Percentiles rank a stretch among this genome's conserved stretches.
phyloP scores from a whole-genome alignment of 2,113 vertebrate genomes.

The Dicentrarchus labrax region DNA sequence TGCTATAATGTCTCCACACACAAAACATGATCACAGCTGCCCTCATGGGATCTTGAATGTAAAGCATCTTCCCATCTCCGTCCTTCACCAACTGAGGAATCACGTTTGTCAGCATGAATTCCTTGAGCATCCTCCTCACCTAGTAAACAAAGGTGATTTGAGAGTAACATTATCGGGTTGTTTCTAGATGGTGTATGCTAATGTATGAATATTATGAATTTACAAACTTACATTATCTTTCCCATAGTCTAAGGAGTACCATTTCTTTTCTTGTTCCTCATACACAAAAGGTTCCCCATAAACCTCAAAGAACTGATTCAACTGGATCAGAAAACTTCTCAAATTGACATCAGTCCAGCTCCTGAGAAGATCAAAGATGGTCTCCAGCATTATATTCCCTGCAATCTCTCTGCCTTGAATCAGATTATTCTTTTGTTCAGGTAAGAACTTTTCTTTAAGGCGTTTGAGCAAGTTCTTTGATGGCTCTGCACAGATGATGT shows the following conservation, averaged over 20 bases:
- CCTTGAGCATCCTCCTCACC: slow-evolving; percentile 77
- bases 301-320: slow-evolving; percentile 84
- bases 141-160: slow-evolving; percentile 25
- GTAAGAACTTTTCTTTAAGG: slow-evolving; percentile 49
- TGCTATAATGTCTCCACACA: slow-evolving; percentile 38
- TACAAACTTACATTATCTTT: slow-evolving; percentile 80
- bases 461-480: accelerated
- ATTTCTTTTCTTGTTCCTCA: slow-evolving; percentile 35
- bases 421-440: slow-evolving; percentile 50
- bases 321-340: slow-evolving; percentile 83
- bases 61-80: not conserved
- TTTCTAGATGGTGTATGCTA: too few relatives aligned
- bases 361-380: slow-evolving; percentile 88
- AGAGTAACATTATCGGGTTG: too few relatives aligned
- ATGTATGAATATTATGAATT: too few relatives aligned
- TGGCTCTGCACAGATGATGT: slow-evolving; percentile 86
- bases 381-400: slow-evolving; percentile 85
- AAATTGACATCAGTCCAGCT: slow-evolving; percentile 85
- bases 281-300: slow-evolving; percentile 69
- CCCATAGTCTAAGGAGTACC: slow-evolving; percentile 74
- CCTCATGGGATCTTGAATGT: slow-evolving; percentile 68
- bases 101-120: slow-evolving; percentile 71
- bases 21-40: slow-evolving; percentile 76
- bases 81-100: slow-evolving; percentile 71
- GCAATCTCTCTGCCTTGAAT: slow-evolving; percentile 86